Percentiles rank a stretch among this genome's conserved stretches.
Evolutionary conservation across 1,140 invertebrate species (phyloP).

Genomic region (Maconellicoccus hirsutus): DNA sequence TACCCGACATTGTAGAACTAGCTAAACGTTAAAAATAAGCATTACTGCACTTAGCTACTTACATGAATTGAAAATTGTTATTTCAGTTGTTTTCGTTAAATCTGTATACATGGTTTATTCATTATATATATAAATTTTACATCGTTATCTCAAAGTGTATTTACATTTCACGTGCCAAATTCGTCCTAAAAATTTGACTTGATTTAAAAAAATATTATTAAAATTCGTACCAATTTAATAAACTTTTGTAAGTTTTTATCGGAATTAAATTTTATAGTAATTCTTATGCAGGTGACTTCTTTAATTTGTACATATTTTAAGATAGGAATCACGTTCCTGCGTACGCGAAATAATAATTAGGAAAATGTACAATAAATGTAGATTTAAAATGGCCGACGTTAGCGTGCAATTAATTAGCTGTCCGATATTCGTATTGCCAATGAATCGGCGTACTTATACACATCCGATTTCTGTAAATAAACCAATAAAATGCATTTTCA

Average conservation of each 20-base stretch:
- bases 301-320: background rate
- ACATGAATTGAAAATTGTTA: background rate
- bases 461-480: no score
- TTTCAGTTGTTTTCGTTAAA: background rate
- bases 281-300: background rate
- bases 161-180: background rate
- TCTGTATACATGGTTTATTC: background rate
- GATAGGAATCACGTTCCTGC: background rate
- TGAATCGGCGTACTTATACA: no score
- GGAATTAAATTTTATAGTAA: background rate
- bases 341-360: background rate
- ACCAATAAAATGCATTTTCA: no score
- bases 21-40: background rate
- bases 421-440: background rate
- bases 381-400: background rate
- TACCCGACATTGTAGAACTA: background rate
- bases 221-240: conserved; percentile 9
- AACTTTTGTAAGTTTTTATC: conserved; percentile 4
- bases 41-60: background rate
- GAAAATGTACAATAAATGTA: background rate
- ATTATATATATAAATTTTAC: background rate
- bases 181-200: background rate
- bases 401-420: background rate
- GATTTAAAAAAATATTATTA: background rate
- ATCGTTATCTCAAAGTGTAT: background rate